phyloP scores from a whole-genome alignment of 2,888 invertebrate genomes.

The Tolmerus cingulatus region DNA sequence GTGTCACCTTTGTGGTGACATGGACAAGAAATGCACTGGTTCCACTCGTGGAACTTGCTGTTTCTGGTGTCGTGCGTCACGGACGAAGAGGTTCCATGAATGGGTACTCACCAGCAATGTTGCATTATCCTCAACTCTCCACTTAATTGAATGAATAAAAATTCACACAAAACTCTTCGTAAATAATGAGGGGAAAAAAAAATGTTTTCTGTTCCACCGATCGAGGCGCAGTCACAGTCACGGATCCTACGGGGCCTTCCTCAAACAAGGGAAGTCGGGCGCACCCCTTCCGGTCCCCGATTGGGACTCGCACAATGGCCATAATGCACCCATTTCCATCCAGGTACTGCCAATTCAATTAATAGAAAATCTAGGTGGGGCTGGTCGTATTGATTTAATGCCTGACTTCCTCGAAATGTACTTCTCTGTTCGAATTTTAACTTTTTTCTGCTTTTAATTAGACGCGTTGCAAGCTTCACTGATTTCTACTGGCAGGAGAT shows the following conservation, averaged over 20 bases:
- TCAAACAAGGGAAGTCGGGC: background rate
- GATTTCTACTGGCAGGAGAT: background rate
- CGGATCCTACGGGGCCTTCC: background rate
- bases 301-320: background rate
- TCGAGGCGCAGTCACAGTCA: background rate
- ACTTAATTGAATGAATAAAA: background rate
- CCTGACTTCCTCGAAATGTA: background rate
- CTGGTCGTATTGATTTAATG: background rate
- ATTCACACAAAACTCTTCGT: background rate
- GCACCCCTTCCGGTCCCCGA: background rate
- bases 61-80: background rate
- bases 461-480: background rate
- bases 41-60: background rate
- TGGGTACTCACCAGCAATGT: background rate
- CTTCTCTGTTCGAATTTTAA: background rate
- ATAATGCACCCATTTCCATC: conserved; percentile 3
- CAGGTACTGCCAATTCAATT: conserved; percentile 1
- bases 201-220: background rate
- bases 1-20: background rate
- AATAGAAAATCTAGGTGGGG: background rate
- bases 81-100: background rate
- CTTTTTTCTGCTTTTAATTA: background rate
- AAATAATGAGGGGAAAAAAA: background rate
- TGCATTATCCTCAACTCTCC: background rate
- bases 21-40: background rate